phyloP scores from a whole-genome alignment of 2,888 invertebrate genomes.

The Aproaerema taeniolella region DNA sequence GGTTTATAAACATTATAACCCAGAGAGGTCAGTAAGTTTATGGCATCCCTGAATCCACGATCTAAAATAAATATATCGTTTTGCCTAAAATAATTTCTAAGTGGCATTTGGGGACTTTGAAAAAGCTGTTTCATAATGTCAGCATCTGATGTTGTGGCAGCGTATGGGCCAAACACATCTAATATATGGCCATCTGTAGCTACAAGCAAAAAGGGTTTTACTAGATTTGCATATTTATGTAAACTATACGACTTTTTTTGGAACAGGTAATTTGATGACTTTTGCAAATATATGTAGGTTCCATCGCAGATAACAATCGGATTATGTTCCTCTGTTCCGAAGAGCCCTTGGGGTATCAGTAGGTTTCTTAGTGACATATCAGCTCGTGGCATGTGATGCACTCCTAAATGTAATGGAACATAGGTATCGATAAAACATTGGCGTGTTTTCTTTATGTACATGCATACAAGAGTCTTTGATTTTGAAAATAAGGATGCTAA shows the following conservation, averaged over 20 bases:
- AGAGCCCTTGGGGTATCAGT: slow-evolving; percentile 11
- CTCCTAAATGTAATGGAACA: not conserved
- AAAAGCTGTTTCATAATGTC: slow-evolving; percentile 15
- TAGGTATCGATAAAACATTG: slow-evolving; percentile 1
- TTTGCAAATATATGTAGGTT: no score
- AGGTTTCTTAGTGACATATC: no score
- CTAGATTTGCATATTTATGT: no score
- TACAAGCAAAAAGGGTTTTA: slow-evolving; percentile 25
- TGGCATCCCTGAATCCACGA: slow-evolving; percentile 3
- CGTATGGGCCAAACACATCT: slow-evolving; percentile 22
- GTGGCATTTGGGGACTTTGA: not conserved
- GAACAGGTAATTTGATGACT: no score
- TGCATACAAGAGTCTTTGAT: slow-evolving; percentile 1
- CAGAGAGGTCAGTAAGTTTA: not conserved
- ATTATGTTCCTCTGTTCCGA: no score
- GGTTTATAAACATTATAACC: slow-evolving; percentile 4
- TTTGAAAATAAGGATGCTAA: slow-evolving; percentile 15
- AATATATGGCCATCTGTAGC: slow-evolving; percentile 22
- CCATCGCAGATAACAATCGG: no score
- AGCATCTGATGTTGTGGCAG: slow-evolving; percentile 20
- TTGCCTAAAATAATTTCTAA: not conserved
- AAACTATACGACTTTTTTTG: slow-evolving; percentile 21
- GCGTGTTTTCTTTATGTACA: slow-evolving; percentile 6
- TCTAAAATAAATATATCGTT: slow-evolving; percentile 5
- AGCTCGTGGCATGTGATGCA: slow-evolving; percentile 10